A percentile compares a stretch with the other conserved stretches of the same genome.
Conservation (phyloP, 1,140 invertebrate genomes). For the Rhysida immarginata region DNA sequence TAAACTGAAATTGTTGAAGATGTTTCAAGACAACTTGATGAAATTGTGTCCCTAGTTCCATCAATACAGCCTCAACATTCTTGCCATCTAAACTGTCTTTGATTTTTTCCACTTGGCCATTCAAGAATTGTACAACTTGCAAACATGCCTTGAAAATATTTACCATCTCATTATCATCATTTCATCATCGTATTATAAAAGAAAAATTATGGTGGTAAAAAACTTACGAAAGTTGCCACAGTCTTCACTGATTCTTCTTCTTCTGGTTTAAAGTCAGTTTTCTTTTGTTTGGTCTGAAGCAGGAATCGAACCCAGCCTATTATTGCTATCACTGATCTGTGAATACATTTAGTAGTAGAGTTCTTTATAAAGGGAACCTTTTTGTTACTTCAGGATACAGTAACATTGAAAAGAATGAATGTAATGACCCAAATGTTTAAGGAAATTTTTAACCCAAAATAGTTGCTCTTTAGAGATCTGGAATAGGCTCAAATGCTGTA, state of each 20-base stretch:
- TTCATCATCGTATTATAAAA: no score
- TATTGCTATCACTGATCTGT: conserved; percentile 64
- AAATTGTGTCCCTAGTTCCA: conserved; percentile 76
- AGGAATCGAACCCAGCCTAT: conserved; percentile 82
- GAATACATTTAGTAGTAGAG: no score
- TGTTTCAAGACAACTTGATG: conserved; percentile 93
- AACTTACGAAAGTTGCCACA: neutral
- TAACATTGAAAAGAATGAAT: no score
- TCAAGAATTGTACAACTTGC: conserved; percentile 71
- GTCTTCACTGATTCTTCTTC: conserved; percentile 18
- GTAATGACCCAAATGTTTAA: no score
- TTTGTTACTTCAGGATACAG: no score
- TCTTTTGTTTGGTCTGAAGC: conserved; percentile 84
- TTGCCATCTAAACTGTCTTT: conserved; percentile 78
- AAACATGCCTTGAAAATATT: conserved; percentile 62
- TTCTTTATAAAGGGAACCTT: no score
- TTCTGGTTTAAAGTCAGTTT: conserved; percentile 77
- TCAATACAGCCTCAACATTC: conserved; percentile 70
- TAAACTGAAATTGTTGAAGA: conserved; percentile 86
- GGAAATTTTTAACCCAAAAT: no score
- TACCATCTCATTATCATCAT: no score
- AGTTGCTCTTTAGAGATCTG: no score
- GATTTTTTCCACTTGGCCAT: conserved; percentile 57
- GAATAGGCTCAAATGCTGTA: no score
- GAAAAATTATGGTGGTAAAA: no score